A percentile compares a stretch with the other conserved stretches of the same genome.
Conservation (phyloP, 2,797 vertebrate species). For the Ptychadena robeensis region DNA sequence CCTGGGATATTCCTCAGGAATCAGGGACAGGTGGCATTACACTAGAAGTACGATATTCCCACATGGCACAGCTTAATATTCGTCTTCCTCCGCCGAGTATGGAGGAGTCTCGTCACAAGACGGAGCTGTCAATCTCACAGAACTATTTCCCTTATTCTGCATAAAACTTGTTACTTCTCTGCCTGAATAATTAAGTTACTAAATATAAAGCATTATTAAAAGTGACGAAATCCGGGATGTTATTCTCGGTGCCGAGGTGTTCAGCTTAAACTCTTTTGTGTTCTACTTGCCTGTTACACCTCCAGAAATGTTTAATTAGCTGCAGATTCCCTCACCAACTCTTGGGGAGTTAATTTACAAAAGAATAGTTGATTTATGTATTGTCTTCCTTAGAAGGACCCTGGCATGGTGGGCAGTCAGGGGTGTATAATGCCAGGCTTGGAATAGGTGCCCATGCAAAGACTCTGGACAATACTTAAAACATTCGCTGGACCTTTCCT, state of each 20-base stretch:
- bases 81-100: neutral
- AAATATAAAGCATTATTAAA: neutral
- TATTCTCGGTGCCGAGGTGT: neutral
- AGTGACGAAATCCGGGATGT: neutral
- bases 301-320: constrained; percentile 34
- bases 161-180: neutral
- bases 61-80: too few relatives aligned
- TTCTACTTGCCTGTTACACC: constrained; percentile 14
- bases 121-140: neutral
- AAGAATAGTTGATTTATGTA: neutral
- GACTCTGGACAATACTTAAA: neutral
- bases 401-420: constrained; percentile 41
- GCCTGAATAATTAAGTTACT: constrained; percentile 4
- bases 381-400: constrained; percentile 43
- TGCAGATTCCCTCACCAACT: constrained; percentile 51
- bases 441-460: too few relatives aligned
- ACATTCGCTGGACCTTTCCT: neutral
- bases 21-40: too few relatives aligned
- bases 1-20: too few relatives aligned
- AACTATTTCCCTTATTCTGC: neutral
- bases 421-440: neutral
- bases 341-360: constrained; percentile 40
- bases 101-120: neutral
- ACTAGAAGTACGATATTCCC: too few relatives aligned
- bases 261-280: neutral